A percentile compares a stretch with the other conserved stretches of the same genome.
phyloP scores from a whole-genome alignment of 2,797 vertebrate genomes.

The Sternotherus odoratus region DNA sequence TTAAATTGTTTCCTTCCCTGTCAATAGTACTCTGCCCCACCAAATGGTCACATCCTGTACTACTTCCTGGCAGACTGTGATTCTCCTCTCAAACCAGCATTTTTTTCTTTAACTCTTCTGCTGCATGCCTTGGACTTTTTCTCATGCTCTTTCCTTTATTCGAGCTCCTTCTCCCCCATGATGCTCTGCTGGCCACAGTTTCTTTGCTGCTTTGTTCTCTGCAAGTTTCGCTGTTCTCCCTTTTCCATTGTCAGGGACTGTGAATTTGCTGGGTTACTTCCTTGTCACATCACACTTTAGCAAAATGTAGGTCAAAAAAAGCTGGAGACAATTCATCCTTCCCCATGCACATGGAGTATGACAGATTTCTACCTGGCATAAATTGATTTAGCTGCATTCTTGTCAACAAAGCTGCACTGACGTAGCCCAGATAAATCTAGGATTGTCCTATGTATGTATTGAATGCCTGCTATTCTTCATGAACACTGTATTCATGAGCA shows the following conservation, averaged over 20 bases:
- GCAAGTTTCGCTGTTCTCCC: background rate
- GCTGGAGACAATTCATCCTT: background rate
- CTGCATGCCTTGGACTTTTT: background rate
- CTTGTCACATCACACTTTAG: background rate
- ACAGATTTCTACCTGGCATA: background rate
- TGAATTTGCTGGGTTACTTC: background rate
- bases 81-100: background rate
- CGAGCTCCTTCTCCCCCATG: accelerated
- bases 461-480: background rate
- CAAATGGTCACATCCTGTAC: background rate
- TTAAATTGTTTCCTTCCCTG: background rate
- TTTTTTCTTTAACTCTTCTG: background rate
- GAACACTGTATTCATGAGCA: background rate
- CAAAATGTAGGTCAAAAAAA: too few relatives aligned
- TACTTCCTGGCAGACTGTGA: background rate
- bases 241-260: background rate
- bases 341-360: background rate
- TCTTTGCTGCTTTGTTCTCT: background rate
- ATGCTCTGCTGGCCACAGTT: background rate
- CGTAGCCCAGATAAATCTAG: background rate
- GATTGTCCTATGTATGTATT: background rate
- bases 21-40: background rate
- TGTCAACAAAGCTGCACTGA: background rate
- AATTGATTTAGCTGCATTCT: background rate
- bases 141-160: background rate